Conservation (phyloP, 2,888 invertebrate genomes). For the Taphrorychus bicolor region DNA sequence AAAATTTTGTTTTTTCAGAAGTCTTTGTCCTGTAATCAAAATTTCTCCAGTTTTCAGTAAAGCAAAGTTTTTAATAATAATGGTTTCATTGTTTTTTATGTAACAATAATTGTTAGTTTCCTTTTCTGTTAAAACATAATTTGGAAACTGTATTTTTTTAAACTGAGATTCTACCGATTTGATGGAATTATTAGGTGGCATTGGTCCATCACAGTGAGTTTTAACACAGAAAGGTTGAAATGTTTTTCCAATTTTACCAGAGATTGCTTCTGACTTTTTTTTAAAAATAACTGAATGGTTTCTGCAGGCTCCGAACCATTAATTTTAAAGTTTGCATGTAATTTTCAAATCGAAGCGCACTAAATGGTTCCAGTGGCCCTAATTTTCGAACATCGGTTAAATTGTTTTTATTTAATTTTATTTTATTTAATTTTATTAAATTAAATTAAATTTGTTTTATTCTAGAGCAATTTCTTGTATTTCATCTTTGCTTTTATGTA, state of each 20-base stretch:
- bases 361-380: neutral
- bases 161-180: neutral
- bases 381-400: neutral
- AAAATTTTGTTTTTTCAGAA: neutral
- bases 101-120: neutral
- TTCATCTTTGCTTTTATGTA: too few species aligned
- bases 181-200: neutral
- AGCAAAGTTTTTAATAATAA: neutral
- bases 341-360: neutral
- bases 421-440: too few species aligned
- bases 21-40: neutral
- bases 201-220: neutral
- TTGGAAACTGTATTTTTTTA: neutral
- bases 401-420: too few species aligned
- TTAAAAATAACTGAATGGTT: neutral
- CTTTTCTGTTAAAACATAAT: neutral
- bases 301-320: neutral
- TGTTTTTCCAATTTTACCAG: neutral
- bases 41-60: neutral
- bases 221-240: neutral
- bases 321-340: neutral
- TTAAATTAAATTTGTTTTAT: too few species aligned
- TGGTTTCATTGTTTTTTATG: neutral
- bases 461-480: too few species aligned
- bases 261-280: neutral